Percentiles rank a stretch among this genome's conserved stretches.
Conservation (phyloP, 2,113 vertebrate genomes). For the Antechinus stuartii region DNA sequence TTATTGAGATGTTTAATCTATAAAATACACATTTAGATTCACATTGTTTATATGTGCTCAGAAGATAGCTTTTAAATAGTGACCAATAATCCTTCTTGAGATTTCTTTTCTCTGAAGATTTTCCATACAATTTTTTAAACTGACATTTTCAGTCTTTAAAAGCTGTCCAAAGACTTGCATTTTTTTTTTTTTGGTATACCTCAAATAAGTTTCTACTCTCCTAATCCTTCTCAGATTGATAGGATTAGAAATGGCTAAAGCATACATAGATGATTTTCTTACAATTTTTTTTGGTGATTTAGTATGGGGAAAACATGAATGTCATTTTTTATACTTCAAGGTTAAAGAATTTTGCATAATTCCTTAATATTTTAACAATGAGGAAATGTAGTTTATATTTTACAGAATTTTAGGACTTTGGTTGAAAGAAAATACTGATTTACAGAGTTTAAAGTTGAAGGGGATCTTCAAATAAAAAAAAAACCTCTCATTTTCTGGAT, state of each 20-base stretch:
- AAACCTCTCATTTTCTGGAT: background rate
- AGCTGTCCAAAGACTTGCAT: conserved; percentile 10
- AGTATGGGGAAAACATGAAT: conserved; percentile 2
- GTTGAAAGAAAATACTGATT: background rate
- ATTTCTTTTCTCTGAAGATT: conserved; percentile 29
- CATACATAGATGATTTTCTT: background rate
- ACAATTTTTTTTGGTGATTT: conserved; percentile 11
- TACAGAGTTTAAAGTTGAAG: background rate
- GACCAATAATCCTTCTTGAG: background rate
- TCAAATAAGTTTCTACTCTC: conserved; percentile 16
- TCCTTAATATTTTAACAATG: background rate
- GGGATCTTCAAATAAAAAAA: background rate
- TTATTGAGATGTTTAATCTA: conserved; percentile 18
- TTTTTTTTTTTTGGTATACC: conserved; percentile 40
- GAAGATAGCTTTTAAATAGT: conserved; percentile 62
- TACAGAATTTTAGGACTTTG: background rate
- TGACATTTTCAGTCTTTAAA: conserved; percentile 21
- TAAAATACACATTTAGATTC: conserved; percentile 52
- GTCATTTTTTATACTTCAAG: conserved; percentile 15
- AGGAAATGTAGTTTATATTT: background rate
- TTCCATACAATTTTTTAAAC: conserved; percentile 16
- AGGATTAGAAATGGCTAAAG: conserved; percentile 16
- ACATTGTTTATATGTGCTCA: conserved; percentile 57
- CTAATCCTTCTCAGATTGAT: conserved; percentile 10
- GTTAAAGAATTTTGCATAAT: conserved; percentile 12